Evolutionary conservation across 2,797 vertebrate species (phyloP).

Genomic region (Crax fasciolata): DNA sequence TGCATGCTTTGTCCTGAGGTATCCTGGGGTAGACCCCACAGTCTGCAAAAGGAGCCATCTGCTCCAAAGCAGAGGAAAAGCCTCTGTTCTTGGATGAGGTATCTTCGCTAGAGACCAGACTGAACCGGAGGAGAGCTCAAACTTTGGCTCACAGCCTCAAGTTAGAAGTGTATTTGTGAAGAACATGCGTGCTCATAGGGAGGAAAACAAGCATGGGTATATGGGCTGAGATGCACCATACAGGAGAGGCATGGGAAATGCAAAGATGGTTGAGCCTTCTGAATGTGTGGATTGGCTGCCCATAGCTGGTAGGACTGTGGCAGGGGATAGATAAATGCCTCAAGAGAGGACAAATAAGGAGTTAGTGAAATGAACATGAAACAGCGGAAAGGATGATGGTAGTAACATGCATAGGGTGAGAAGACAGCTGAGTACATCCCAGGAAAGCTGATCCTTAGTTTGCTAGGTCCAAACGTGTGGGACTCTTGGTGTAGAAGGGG

Average conservation of each 20-base stretch:
- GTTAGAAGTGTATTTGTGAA: not conserved
- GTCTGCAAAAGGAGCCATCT: not conserved
- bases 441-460: not conserved
- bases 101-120: not conserved
- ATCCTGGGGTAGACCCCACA: not conserved
- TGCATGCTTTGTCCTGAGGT: not conserved
- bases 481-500: not conserved
- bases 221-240: rapidly evolving
- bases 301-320: not conserved
- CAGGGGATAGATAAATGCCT: not conserved
- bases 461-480: not conserved
- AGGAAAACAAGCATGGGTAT: rapidly evolving
- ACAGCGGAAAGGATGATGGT: not conserved
- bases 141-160: not conserved
- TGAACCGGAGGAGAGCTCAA: not conserved
- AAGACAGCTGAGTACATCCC: not conserved
- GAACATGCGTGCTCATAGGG: rapidly evolving
- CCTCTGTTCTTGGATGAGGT: not conserved
- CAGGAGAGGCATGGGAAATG: not conserved
- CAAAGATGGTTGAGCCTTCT: not conserved
- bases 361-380: not conserved
- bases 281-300: not conserved
- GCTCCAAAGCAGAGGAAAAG: not conserved
- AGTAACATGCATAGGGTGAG: not conserved
- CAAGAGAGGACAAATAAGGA: not conserved